These are phyloP conservation scores for Rhea americana DNA, from an alignment of 2,113 vertebrate species.

Conservation along the genomic window DNA sequence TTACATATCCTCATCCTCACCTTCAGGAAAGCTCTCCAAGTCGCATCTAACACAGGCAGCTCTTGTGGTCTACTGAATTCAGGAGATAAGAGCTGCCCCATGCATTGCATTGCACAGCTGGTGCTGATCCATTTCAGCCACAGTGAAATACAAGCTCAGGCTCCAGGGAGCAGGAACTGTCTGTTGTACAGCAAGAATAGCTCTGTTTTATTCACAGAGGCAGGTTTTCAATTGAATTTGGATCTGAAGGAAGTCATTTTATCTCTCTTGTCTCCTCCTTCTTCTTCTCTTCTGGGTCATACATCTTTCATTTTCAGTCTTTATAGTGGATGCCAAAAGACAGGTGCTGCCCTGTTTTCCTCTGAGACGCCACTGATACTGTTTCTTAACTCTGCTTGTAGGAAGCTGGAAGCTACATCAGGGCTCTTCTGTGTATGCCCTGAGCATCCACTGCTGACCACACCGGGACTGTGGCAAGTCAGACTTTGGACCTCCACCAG, in stretches of 20 bases:
- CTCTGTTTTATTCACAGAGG: not conserved
- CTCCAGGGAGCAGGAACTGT: not conserved
- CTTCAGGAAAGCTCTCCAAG: not conserved
- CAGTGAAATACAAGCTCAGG: not conserved
- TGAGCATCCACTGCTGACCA: not conserved
- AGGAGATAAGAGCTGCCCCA: not conserved
- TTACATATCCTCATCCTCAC: not conserved
- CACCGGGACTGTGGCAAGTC: not conserved
- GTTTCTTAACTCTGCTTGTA: not conserved
- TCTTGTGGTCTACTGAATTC: accelerated
- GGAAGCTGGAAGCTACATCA: not conserved
- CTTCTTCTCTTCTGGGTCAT: not conserved
- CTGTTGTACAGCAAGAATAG: not conserved
- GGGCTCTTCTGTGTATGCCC: not conserved
- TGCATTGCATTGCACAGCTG: accelerated
- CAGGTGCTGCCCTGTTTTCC: not conserved
- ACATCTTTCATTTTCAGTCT: not conserved
- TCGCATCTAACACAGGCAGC: not conserved
- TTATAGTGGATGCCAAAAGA: not conserved
- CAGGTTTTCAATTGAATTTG: not conserved
- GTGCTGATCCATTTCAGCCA: not conserved
- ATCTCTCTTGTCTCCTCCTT: not conserved
- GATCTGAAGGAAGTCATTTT: not conserved
- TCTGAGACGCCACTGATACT: not conserved
- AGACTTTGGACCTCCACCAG: not conserved